Evolutionary conservation across 2,888 invertebrate genomes (phyloP), one percentile per base, ranked within the genome.

Genomic region (Rhingia campestris): DNA sequence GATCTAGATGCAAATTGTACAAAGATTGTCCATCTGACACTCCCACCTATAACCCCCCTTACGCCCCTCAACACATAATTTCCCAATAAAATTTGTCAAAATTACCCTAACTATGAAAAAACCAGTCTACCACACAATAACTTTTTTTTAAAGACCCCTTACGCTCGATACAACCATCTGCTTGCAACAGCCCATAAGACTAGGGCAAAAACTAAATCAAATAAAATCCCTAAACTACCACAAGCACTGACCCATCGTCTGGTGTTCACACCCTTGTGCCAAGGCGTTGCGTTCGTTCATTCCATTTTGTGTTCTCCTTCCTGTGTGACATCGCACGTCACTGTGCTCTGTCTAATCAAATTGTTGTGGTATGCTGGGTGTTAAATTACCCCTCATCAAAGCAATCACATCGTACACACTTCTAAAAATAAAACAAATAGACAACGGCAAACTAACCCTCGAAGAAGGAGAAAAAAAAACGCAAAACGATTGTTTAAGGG

Each of bases 351-450:
- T 84, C 84, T 84, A 84, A 84, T 84, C 74, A 84, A 84, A 84
- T 79, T 73, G 61, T 73, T 82, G 82, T 79, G 79, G 82, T 64
- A 53, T 74, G 63, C 73, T 51, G 73, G 73, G 84, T 84, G 84
- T 84, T 84, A 80, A 66, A 84, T 84, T 84, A 80, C 74, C 80
- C 74, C 84, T 84, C 80, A 80, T 84, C 84, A 75, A 66, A 54
- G 53, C 59, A 84, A 84, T 84, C 64, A 79, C 82, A 70, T 79
- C 61, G 77, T 64, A 70, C 63, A 70, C 77, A 70, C 69, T 77
- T 77, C 70, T 9, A 54, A 53, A 53, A 75, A 67, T 43, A 56
- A 43, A 64, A 51, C 41, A 67, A 61, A 63, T n/a, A 47, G 14
- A 51, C 64, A 14, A 49, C n/a, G 41, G 14, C 41, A 64, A 14